Evolutionary conservation across 2,113 vertebrate species (phyloP), one percentile per base, ranked within the genome.

Genomic region (Pipra filicauda): DNA sequence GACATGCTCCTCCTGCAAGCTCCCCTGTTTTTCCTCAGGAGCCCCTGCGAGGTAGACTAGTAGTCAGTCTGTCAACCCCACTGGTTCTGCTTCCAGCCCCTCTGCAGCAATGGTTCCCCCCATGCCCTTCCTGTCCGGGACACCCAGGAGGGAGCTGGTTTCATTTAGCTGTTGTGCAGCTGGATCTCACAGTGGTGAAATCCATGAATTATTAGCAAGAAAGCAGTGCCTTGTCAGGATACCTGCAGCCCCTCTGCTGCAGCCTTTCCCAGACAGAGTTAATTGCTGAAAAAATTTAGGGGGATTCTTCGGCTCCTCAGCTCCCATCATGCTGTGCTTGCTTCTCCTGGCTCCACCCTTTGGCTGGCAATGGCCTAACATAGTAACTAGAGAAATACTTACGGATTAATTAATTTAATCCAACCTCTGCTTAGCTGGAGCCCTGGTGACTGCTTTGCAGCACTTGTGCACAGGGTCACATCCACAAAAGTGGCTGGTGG

Each of bases 191-290:
- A 6, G 31, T 11, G 13, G 30, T 41, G n/a, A 88, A 79, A 39
- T 28, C 21, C 4, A 5, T 83, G 33, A 54, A 51, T 52, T 75
- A 76, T 72, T 67, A 72, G 54, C 33, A 66, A 35, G 46, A 83
- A 91, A 79, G 58, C 71, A 88, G 70, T 9, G 8, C 57, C 62
- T 70, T 2, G 1, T 62, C 46, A 58, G 66, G 57, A 44, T 2
- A 1, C 65, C 35, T 1, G 2, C 51, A 48, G 46, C 54, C 1
- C 1, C 52, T 33, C 46, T 1, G 1, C 77, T 55, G 57, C 1
- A 0, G 43, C 8, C 31, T 57, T 71, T 72, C 59, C 46, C 72
- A 85, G 43, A 4, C 5, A 10, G 46, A 46, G 61, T 44, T 85
- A 44, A 91, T 79, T 67, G 54, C 80, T 27, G 22, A n/a, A 58